Conservation (phyloP, 2,888 invertebrate genomes). For the Parnassius glacialis region DNA sequence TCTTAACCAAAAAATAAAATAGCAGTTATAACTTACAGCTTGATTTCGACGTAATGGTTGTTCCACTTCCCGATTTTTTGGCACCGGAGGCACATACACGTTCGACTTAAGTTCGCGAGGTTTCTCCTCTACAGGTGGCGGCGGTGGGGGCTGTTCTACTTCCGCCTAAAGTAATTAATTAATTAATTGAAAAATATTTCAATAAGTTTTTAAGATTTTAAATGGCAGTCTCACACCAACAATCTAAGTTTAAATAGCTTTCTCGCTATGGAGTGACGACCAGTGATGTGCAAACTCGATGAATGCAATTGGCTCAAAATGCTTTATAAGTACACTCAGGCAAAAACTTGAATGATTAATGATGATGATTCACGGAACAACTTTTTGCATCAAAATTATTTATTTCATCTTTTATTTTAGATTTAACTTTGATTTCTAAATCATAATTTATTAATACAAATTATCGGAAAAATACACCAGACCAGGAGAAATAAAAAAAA, state of each 20-base stretch:
- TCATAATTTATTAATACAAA: no score
- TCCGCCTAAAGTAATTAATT: conserved; percentile 40
- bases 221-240: no score
- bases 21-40: conserved; percentile 36
- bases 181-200: background rate
- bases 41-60: conserved; percentile 52
- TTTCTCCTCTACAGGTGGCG: conserved; percentile 52
- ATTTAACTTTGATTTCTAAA: background rate
- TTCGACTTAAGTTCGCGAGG: conserved; percentile 53
- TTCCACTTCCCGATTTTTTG: conserved; percentile 53
- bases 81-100: conserved; percentile 75
- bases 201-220: background rate
- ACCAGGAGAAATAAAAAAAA: background rate
- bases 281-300: no score
- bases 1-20: background rate
- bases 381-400: background rate
- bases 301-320: no score
- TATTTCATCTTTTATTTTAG: background rate
- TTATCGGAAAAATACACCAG: no score
- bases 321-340: no score
- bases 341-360: no score
- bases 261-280: no score
- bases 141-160: conserved; percentile 51
- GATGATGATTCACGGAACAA: no score
- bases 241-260: no score